Conservation (phyloP, 2,113 vertebrate species). For the Corythornis cristatus region DNA sequence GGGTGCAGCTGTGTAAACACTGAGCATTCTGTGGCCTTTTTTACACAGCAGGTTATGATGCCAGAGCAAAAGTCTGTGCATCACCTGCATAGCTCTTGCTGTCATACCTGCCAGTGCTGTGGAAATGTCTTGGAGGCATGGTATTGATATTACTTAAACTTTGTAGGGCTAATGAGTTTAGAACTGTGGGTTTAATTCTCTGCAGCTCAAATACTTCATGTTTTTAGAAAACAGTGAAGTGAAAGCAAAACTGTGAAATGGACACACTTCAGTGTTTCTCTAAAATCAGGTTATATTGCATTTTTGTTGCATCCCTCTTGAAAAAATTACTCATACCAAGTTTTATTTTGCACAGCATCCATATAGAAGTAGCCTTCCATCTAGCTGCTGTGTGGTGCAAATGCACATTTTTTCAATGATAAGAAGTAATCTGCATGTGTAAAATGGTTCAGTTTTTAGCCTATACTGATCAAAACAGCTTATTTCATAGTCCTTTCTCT, state of each 20-base stretch:
- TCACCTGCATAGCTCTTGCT: neutral
- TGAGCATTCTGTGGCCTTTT: neutral
- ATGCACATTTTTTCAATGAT: neutral
- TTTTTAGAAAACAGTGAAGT: neutral
- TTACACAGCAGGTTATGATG: neutral
- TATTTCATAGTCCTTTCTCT: neutral
- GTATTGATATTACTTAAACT: neutral
- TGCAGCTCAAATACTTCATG: neutral
- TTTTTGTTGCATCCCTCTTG: neutral
- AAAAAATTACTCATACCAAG: neutral
- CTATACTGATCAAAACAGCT: neutral
- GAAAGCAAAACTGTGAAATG: neutral
- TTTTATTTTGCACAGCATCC: neutral
- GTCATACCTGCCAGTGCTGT: fast-evolving
- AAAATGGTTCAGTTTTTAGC: neutral
- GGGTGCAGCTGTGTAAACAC: neutral
- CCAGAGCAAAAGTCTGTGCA: neutral
- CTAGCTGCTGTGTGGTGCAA: neutral
- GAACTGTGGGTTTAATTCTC: neutral
- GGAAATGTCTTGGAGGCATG: neutral
- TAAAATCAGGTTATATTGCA: neutral
- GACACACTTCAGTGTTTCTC: neutral
- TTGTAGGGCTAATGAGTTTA: neutral
- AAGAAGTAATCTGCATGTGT: neutral
- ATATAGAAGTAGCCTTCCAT: neutral